These are phyloP conservation scores for Apis dorsata DNA, from an alignment of 1,140 invertebrate genomes.

Conservation along the genomic window DNA sequence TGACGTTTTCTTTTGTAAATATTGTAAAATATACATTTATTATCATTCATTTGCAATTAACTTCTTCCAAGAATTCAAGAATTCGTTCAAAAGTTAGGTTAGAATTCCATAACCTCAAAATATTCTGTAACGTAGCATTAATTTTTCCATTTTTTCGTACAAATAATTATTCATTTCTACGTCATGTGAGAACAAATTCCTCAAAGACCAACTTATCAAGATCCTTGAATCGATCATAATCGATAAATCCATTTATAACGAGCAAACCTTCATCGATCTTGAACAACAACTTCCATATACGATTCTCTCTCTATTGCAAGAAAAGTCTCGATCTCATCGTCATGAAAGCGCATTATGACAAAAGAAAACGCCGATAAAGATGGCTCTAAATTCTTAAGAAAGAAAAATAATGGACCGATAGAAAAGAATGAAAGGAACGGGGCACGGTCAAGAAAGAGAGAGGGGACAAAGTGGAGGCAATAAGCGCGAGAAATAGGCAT, in stretches of 20 bases:
- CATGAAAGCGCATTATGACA: slow-evolving; percentile 13
- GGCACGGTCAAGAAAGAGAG: neutral
- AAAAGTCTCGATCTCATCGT: slow-evolving; percentile 11
- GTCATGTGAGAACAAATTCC: too few species aligned
- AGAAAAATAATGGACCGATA: too few species aligned
- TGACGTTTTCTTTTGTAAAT: neutral
- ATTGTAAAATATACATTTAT: too few species aligned
- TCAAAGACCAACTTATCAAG: neutral
- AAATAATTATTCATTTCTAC: too few species aligned
- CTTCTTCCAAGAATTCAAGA: too few species aligned
- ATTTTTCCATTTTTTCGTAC: too few species aligned
- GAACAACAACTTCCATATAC: neutral
- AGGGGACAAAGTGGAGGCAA: slow-evolving; percentile 39
- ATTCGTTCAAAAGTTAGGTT: too few species aligned
- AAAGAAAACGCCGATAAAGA: slow-evolving; percentile 17
- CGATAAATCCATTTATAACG: neutral
- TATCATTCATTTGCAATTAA: too few species aligned
- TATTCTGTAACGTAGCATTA: too few species aligned
- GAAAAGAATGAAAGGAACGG: too few species aligned
- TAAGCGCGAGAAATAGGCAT: slow-evolving; percentile 15
- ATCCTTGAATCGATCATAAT: neutral
- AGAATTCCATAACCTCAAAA: too few species aligned
- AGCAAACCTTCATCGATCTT: neutral
- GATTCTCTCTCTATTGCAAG: neutral
- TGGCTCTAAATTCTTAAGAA: too few species aligned